Percentiles rank a stretch among this genome's conserved stretches.
Conservation (phyloP, 2,113 vertebrate species). For the Tyrannus savana region DNA sequence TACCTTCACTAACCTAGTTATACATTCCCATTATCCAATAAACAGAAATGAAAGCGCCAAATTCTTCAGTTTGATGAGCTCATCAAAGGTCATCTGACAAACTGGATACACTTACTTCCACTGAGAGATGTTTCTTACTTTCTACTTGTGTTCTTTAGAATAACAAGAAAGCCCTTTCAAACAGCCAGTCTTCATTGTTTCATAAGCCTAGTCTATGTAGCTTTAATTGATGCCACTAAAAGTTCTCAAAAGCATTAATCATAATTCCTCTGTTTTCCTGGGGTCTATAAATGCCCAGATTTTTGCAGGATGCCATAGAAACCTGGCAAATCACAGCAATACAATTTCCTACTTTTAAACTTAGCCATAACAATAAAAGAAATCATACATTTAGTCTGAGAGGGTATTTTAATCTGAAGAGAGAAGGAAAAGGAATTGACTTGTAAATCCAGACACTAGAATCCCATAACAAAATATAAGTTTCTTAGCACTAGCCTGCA, state of each 20-base stretch:
- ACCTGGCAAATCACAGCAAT: not conserved
- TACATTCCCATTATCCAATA: not conserved
- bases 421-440: not conserved
- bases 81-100: not conserved
- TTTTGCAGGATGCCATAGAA: not conserved
- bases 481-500: not conserved
- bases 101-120: not conserved
- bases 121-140: not conserved
- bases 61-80: slow-evolving; percentile 5
- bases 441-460: not conserved
- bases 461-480: not conserved
- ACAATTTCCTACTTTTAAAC: not conserved
- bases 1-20: not conserved
- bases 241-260: not conserved
- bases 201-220: not conserved
- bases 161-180: not conserved
- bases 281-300: not conserved
- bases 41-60: slow-evolving; percentile 10
- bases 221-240: not conserved
- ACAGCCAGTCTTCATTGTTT: not conserved
- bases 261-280: not conserved
- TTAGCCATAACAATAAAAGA: not conserved
- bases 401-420: not conserved
- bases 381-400: not conserved
- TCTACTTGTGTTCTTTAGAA: not conserved